phyloP scores from a whole-genome alignment of 2,797 vertebrate species.

The Salmo trutta region DNA sequence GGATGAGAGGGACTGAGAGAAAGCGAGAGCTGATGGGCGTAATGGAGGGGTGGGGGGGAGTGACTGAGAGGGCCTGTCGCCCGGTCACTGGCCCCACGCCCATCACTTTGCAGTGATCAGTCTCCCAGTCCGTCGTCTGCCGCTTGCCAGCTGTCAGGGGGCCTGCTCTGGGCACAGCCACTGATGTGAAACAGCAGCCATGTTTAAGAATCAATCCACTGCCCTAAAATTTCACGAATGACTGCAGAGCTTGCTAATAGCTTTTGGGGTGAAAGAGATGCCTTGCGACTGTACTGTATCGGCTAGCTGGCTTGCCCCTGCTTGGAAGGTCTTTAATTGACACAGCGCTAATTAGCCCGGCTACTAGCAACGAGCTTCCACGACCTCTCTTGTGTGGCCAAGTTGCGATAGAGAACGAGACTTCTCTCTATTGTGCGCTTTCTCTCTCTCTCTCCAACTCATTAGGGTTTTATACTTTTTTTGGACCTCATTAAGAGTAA shows the following conservation, averaged over 20 bases:
- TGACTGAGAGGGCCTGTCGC: constrained; percentile 52
- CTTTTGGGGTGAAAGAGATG: constrained; percentile 34
- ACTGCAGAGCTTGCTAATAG: constrained; percentile 73
- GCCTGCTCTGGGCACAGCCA: constrained; percentile 66
- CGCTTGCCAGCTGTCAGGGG: constrained; percentile 74
- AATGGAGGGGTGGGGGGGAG: background rate
- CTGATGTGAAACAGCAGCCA: constrained; percentile 74
- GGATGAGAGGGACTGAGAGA: constrained; percentile 9
- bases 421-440: constrained; percentile 7
- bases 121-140: constrained; percentile 69
- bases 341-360: constrained; percentile 57
- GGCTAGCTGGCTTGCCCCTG: constrained; percentile 24
- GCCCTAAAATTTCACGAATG: constrained; percentile 82
- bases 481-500: constrained; percentile 67
- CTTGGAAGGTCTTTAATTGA: constrained; percentile 58
- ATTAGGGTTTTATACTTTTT: constrained; percentile 61
- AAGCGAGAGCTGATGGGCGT: background rate
- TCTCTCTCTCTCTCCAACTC: constrained; percentile 38
- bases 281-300: constrained; percentile 44
- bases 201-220: constrained; percentile 77
- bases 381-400: constrained; percentile 30
- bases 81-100: constrained; percentile 65
- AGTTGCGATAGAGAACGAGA: constrained; percentile 42
- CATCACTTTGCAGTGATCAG: constrained; percentile 72
- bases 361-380: constrained; percentile 20